phyloP scores from a whole-genome alignment of 2,113 vertebrate genomes.

The Passer domesticus region DNA sequence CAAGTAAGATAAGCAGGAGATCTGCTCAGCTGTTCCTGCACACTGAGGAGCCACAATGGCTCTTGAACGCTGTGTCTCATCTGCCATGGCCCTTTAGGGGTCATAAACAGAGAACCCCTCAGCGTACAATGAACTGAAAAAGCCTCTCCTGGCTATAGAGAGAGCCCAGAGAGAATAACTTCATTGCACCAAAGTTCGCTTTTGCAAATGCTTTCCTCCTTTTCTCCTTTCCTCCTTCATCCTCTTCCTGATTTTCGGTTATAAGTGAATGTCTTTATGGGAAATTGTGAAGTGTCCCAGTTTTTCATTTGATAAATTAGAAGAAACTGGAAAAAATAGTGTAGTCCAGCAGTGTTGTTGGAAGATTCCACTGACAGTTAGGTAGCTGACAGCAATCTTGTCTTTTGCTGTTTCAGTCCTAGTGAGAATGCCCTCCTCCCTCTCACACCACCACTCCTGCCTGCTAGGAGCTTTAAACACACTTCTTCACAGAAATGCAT shows the following conservation, averaged over 20 bases:
- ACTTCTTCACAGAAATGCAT: neutral
- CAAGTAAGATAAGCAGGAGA: neutral
- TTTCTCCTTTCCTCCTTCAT: neutral
- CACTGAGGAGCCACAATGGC: neutral
- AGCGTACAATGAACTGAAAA: neutral
- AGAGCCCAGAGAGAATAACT: neutral
- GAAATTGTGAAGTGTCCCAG: neutral
- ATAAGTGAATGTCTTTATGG: neutral
- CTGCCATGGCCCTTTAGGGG: accelerated
- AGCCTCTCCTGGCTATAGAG: neutral
- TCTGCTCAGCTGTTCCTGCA: neutral
- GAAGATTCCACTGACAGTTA: neutral
- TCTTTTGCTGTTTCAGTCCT: neutral
- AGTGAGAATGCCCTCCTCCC: neutral
- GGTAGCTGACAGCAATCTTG: neutral
- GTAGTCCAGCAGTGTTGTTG: neutral
- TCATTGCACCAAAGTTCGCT: neutral
- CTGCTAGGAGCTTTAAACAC: neutral
- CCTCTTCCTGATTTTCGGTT: neutral
- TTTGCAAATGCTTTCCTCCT: neutral
- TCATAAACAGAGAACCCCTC: neutral
- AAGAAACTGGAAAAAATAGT: neutral
- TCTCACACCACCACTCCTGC: neutral
- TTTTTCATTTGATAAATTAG: neutral
- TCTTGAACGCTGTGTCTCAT: neutral